A percentile compares a stretch with the other conserved stretches of the same genome.
phyloP scores from a whole-genome alignment of 2,797 vertebrate genomes.

The Darevskia mixta region DNA sequence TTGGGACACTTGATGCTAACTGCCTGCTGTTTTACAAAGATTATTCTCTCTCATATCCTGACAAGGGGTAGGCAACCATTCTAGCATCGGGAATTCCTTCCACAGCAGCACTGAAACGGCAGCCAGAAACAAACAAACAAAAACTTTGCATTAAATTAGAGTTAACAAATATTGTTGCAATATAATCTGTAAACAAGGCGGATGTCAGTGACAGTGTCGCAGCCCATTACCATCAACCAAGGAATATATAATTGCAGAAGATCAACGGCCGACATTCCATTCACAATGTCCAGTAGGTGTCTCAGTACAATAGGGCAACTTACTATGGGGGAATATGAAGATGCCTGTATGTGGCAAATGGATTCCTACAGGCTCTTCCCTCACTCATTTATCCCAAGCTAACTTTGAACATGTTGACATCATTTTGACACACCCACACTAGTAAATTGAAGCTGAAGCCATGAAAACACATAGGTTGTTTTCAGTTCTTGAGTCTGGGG shows the following conservation, averaged over 20 bases:
- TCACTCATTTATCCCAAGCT: too few relatives aligned
- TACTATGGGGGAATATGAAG: neutral
- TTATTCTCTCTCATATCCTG: constrained; percentile 3
- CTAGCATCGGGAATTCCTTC: constrained; percentile 13
- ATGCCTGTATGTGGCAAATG: neutral
- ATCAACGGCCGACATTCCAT: neutral
- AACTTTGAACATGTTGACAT: neutral
- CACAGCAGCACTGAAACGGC: constrained; percentile 18
- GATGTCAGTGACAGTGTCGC: neutral
- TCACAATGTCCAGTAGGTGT: neutral
- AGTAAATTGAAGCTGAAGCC: too few relatives aligned
- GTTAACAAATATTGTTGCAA: neutral
- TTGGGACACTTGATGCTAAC: constrained; percentile 34
- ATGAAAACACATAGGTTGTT: too few relatives aligned
- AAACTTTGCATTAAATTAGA: constrained; percentile 29
- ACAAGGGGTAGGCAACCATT: constrained; percentile 18
- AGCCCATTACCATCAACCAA: neutral
- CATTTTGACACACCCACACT: neutral
- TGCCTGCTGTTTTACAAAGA: constrained; percentile 45
- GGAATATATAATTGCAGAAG: neutral
- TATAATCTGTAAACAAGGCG: neutral
- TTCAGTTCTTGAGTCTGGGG: too few relatives aligned
- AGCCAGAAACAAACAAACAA: constrained; percentile 27
- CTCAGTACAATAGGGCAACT: neutral
- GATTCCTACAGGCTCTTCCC: too few relatives aligned